These are phyloP conservation scores for Papilio polyxenes DNA, from an alignment of 1,140 invertebrate species.

Conservation along the genomic window DNA sequence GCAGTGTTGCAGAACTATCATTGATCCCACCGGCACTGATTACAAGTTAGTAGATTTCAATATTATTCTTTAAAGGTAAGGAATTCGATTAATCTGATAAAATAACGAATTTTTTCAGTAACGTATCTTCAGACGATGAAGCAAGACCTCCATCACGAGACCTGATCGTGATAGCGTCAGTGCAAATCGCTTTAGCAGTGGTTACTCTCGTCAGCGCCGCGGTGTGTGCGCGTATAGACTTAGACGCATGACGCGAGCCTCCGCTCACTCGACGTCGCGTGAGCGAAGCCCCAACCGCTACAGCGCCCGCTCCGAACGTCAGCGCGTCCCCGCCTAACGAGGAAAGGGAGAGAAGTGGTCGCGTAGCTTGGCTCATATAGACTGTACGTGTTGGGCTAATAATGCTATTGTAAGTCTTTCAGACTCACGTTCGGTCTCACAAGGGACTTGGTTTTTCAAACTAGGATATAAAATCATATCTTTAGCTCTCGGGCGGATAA, in stretches of 20 bases:
- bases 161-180: conserved; percentile 68
- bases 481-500: neutral
- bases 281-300: conserved; percentile 63
- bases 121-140: conserved; percentile 58
- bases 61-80: neutral
- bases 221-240: conserved; percentile 36
- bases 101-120: conserved; percentile 46
- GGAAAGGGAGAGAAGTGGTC: conserved; percentile 45
- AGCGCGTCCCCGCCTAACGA: conserved; percentile 64
- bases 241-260: conserved; percentile 21
- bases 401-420: conserved; percentile 44
- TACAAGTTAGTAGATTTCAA: neutral
- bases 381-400: conserved; percentile 48
- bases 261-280: conserved; percentile 66
- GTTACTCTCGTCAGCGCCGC: conserved; percentile 68
- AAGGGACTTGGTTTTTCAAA: conserved; percentile 19
- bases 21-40: conserved; percentile 62
- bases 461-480: conserved; percentile 24
- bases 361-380: conserved; percentile 38
- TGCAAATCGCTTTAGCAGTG: conserved; percentile 67
- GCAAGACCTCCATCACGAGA: conserved; percentile 67
- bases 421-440: neutral
- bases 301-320: conserved; percentile 58
- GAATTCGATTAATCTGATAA: neutral
- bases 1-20: conserved; percentile 64